Conservation (phyloP, 2,797 vertebrate genomes). For the Macropus fuliginosus region DNA sequence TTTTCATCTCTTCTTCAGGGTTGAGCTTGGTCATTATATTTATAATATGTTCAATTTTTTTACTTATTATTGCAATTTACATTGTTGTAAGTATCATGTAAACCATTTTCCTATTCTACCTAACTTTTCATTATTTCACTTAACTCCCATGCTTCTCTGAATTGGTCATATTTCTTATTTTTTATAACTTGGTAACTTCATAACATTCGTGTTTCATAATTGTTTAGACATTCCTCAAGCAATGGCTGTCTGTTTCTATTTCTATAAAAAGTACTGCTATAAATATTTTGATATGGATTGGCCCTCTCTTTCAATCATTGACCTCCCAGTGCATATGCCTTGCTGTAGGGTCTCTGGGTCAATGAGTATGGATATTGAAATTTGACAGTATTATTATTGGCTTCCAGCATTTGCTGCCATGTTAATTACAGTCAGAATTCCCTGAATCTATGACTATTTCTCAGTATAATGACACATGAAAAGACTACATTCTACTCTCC, state of each 20-base stretch:
- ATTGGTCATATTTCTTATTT: background rate
- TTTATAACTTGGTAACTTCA: background rate
- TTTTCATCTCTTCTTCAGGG: background rate
- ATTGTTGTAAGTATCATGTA: background rate
- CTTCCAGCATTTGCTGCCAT: background rate
- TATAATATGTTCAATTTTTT: background rate
- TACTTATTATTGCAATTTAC: background rate
- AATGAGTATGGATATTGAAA: background rate
- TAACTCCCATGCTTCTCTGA: background rate
- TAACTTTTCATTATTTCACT: background rate
- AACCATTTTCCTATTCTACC: background rate
- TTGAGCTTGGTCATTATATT: background rate
- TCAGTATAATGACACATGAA: background rate
- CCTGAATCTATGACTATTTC: background rate
- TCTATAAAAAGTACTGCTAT: background rate
- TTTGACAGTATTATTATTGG: background rate
- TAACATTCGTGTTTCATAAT: background rate
- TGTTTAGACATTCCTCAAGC: background rate
- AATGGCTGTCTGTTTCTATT: background rate
- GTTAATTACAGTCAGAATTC: background rate
- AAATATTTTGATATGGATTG: background rate
- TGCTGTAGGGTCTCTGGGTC: background rate
- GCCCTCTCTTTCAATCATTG: background rate
- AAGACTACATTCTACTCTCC: background rate
- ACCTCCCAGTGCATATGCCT: background rate